A percentile compares a stretch with the other conserved stretches of the same genome.
Evolutionary conservation across 2,113 vertebrate species (phyloP).

Genomic region (Recurvirostra avosetta): DNA sequence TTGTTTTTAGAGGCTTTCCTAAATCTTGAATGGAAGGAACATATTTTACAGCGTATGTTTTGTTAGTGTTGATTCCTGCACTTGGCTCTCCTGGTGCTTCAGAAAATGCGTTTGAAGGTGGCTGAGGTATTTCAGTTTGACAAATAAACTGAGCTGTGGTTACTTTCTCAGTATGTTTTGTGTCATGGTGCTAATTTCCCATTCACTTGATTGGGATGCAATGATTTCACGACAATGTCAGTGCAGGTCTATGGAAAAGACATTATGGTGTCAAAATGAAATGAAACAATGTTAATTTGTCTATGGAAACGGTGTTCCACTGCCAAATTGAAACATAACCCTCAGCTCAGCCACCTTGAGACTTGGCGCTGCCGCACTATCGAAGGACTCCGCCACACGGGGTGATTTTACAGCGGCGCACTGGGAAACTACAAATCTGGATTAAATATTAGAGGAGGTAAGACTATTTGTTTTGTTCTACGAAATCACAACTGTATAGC

Average conservation of each 20-base stretch:
- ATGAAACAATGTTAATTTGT: conserved; percentile 68
- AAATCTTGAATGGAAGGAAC: background rate
- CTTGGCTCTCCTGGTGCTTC: background rate
- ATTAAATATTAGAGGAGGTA: conserved; percentile 38
- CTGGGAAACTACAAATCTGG: conserved; percentile 40
- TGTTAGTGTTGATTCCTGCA: background rate
- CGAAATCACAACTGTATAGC: background rate
- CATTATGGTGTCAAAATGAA: conserved; percentile 64
- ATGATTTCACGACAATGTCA: conserved; percentile 63
- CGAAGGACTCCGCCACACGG: background rate
- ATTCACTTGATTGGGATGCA: conserved; percentile 54
- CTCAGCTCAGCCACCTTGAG: conserved; percentile 38
- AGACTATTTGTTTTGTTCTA: conserved; percentile 11
- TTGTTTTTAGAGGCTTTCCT: background rate
- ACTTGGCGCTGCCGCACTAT: background rate
- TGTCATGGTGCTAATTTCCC: conserved; percentile 38
- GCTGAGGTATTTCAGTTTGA: conserved; percentile 31
- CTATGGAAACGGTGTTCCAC: conserved; percentile 44
- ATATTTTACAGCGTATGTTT: background rate
- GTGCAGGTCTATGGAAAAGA: conserved; percentile 69
- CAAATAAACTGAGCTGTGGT: conserved; percentile 36
- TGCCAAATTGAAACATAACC: conserved; percentile 66
- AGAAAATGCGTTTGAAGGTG: background rate
- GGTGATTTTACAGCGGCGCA: background rate
- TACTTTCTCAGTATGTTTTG: conserved; percentile 47